Evolutionary conservation across 2,797 vertebrate genomes (phyloP), one percentile per base, ranked within the genome.

Genomic region (Lepus oiostolus): DNA sequence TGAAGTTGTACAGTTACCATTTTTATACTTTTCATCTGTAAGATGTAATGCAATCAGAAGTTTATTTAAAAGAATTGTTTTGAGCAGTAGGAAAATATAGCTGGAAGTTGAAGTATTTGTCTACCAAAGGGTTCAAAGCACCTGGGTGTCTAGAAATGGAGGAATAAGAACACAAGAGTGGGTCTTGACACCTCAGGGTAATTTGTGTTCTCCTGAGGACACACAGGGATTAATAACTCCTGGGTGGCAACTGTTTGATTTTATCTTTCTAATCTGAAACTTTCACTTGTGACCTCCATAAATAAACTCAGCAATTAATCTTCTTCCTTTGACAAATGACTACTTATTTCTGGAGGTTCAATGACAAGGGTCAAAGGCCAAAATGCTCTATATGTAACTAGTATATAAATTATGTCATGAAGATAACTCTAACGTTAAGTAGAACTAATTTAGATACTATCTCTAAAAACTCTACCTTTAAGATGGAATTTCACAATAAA

Each of bases 231-330:
- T 19, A 94, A 54, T 83, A 82, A 3, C 58, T 38, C 8, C 30
- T 85, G 85, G 5, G 47, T 97, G 95, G 95, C 81, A 97, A 91
- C 6, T 42, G 16, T 11, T 32, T 80, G 60, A 42, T 35, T 81
- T 24, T 16, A 60, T 87, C 70, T 83, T 94, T 79, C 67, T 91
- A 67, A 35, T 65, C 79, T 91, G 63, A 90, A 93, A 26, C 38
- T 79, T 38, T 92, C 5, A 60, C 35, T 95, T 63, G 67, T 83
- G 86, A 24, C 26, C 81, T 76, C 54, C 63, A 95, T 88, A 96
- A 97, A 96, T 58, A 95, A 97, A 94, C 47, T 86, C 21, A 91
- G 1, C 58, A 85, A 38, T 96, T 94, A 52, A 90, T 94, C 91
- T 94, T 90, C 92, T 83, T 58, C 84, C 32, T 95, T 87, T 88